Evolutionary conservation across 2,113 vertebrate species (phyloP), one percentile per base, ranked within the genome.

Genomic region (Puntigrus tetrazona): DNA sequence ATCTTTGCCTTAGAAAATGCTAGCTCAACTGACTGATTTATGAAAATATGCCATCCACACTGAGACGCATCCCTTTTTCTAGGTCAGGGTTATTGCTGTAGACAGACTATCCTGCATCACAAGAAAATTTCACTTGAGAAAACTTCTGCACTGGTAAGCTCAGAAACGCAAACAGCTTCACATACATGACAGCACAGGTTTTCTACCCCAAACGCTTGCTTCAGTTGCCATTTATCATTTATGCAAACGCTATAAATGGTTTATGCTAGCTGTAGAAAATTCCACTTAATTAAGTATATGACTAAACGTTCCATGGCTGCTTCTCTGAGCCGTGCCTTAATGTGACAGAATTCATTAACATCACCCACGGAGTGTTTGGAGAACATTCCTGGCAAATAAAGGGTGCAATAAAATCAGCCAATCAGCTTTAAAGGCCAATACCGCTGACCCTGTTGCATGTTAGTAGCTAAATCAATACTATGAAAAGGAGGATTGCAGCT

Each of bases 381-480:
- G 38, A 2, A 59, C 38, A 78, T 25, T 36, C 29, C 34, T 67
- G 47, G 36, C 20, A 69, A 45, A 47, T 78, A 55, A 59, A 47
- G 31, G 34, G 50, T 73, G 47, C 45, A 78, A 47, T 63, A 76
- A 34, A 85, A 82, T 77, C 55, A 41, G 45, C 63, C 75, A 57
- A 78, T 84, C 45, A 78, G 57, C 7, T 85, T 79, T 73, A 78
- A 69, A 83, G 80, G 67, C 80, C 75, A 69, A 43, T 55, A 61
- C 59, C 63, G 20, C 69, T 57, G 29, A 50, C 59, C 36, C 27
- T 74, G 70, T 18, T 57, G 34, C 50, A 50, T 78, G 57, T 55
- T 80, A 79, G 82, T 83, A 65, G 76, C n/a, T 83, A 83, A 85
- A 88, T 88, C 87, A 86, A 83, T 85, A 72, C n/a, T 11, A 70